Evolutionary conservation across 1,140 invertebrate genomes (phyloP).

Genomic region (Prorops nasuta): DNA sequence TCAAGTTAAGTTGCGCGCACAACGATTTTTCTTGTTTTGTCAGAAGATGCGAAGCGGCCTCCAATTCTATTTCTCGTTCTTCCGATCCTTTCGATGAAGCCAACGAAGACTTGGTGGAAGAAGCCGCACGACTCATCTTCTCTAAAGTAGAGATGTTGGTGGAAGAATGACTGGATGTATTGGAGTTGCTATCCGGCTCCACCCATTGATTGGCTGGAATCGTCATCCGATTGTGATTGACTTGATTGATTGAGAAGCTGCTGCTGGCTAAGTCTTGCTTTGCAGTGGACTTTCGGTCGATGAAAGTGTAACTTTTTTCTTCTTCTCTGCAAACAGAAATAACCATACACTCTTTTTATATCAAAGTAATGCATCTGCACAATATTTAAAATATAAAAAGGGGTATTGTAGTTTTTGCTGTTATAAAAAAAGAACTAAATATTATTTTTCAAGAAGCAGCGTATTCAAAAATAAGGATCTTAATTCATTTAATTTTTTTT

Average conservation of each 20-base stretch:
- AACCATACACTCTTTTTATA: conserved; percentile 8
- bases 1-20: conserved; percentile 52
- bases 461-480: no score
- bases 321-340: conserved; percentile 62
- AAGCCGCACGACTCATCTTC: conserved; percentile 33
- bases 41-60: conserved; percentile 51
- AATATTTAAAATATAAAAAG: conserved; percentile 9
- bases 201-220: conserved; percentile 52
- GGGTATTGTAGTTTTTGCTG: conserved; percentile 34
- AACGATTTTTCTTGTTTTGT: conserved; percentile 54
- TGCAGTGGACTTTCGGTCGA: conserved; percentile 72
- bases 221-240: conserved; percentile 52
- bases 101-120: conserved; percentile 28
- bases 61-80: conserved; percentile 46
- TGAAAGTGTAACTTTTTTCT: conserved; percentile 75
- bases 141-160: conserved; percentile 35
- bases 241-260: conserved; percentile 42
- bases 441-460: no score
- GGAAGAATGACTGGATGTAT: conserved; percentile 36
- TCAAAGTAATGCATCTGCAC: conserved; percentile 6
- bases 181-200: conserved; percentile 51
- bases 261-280: conserved; percentile 48
- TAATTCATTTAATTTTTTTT: no score
- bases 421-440: not conserved
- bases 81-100: conserved; percentile 28